Conservation (phyloP, 2,888 invertebrate species). For the Ypsolopha sequella region DNA sequence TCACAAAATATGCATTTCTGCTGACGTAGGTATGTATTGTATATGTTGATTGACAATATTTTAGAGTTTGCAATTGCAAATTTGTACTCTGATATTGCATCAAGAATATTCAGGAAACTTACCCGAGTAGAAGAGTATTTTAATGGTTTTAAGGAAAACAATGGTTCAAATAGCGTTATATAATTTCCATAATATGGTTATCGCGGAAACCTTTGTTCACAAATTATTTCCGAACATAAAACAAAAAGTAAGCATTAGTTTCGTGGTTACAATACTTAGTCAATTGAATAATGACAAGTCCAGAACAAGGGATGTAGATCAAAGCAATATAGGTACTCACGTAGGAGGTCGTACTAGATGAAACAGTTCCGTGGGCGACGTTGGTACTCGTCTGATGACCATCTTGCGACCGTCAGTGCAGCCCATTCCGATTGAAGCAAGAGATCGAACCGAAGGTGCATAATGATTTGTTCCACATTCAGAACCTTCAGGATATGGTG, state of each 20-base stretch:
- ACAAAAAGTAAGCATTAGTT: neutral
- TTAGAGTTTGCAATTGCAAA: no score
- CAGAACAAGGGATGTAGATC: constrained; percentile 38
- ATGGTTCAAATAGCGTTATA: no score
- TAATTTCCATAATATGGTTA: no score
- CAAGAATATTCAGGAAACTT: no score
- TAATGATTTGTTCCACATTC: constrained; percentile 75
- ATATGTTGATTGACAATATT: neutral
- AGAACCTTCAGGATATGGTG: constrained; percentile 66
- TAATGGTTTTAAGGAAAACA: no score
- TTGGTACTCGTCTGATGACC: constrained; percentile 86
- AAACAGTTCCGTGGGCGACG: constrained; percentile 87
- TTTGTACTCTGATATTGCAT: no score
- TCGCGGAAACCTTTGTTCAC: no score
- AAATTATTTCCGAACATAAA: no score
- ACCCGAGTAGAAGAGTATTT: no score
- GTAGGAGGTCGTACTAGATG: constrained; percentile 88
- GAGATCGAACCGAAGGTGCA: constrained; percentile 81
- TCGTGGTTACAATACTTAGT: neutral
- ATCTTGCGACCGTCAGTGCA: constrained; percentile 90
- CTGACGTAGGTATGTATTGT: neutral
- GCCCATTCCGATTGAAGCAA: constrained; percentile 89
- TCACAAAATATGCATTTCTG: neutral
- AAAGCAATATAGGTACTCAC: constrained; percentile 68
- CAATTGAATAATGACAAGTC: constrained; percentile 5